phyloP scores from a whole-genome alignment of 2,797 vertebrate genomes.

The Mormyrops boulengeri region DNA sequence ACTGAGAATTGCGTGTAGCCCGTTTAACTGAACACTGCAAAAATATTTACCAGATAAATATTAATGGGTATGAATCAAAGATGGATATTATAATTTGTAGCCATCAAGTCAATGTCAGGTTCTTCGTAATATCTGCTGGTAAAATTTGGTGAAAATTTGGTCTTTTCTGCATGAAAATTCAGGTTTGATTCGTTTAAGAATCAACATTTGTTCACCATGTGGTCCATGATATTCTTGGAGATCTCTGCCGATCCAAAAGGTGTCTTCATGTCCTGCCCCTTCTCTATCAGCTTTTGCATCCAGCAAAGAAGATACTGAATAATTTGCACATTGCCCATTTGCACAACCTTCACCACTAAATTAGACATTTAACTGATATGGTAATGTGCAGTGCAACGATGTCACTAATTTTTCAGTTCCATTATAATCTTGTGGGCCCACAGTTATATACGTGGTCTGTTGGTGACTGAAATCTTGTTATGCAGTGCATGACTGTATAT shows the following conservation, averaged over 20 bases:
- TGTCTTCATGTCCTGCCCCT: not conserved
- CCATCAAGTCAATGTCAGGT: not conserved
- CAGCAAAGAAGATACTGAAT: not conserved
- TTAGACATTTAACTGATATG: not conserved
- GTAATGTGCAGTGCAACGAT: not conserved
- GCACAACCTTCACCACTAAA: not conserved
- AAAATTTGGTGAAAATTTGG: not conserved
- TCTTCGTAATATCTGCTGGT: not conserved
- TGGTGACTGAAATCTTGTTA: not conserved
- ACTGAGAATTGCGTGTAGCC: not conserved
- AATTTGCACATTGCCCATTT: not conserved
- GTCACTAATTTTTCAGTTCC: not conserved
- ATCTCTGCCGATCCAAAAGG: not conserved
- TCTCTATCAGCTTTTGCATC: not conserved
- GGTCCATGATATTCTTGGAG: not conserved
- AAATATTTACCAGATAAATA: not conserved
- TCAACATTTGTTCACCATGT: not conserved
- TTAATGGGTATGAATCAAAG: not conserved
- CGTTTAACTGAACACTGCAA: not conserved
- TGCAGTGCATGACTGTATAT: not conserved
- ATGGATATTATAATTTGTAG: not conserved
- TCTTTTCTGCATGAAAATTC: not conserved
- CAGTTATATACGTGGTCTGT: not conserved
- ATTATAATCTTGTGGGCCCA: not conserved
- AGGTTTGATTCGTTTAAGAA: not conserved